phyloP scores from a whole-genome alignment of 2,797 vertebrate genomes.

The Aplochiton taeniatus region DNA sequence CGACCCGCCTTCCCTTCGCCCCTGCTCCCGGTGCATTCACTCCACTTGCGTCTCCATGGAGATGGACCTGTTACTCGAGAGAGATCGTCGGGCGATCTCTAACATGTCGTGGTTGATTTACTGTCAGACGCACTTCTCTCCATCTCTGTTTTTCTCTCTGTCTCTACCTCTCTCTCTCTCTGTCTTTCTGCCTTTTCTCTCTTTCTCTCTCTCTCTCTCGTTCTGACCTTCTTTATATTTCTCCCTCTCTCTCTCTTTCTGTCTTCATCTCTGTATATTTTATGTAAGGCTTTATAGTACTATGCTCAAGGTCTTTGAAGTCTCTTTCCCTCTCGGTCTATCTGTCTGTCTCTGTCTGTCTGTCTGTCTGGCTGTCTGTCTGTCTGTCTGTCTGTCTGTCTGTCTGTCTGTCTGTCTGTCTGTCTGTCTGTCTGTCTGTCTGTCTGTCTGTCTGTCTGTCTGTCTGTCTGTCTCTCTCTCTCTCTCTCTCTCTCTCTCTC shows the following conservation, averaged over 20 bases:
- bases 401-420: no score
- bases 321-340: no score
- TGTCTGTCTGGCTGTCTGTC: no score
- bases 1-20: background rate
- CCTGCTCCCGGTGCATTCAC: slow-evolving; percentile 35
- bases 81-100: slow-evolving; percentile 31
- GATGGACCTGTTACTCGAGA: slow-evolving; percentile 64
- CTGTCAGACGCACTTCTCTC: slow-evolving; percentile 1
- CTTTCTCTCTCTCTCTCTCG: background rate
- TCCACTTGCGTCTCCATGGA: slow-evolving; percentile 62
- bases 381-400: no score
- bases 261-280: background rate
- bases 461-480: background rate
- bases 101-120: slow-evolving; percentile 20
- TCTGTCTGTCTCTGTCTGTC: no score
- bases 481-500: background rate
- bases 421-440: no score
- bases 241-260: background rate
- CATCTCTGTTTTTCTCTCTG: no score
- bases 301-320: no score
- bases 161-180: no score
- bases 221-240: background rate
- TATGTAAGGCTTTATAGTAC: no score
- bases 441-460: no score
- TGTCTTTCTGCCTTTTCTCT: no score